These are phyloP conservation scores for Eutolmus rufibarbis DNA, from an alignment of 2,888 invertebrate species.

Conservation along the genomic window DNA sequence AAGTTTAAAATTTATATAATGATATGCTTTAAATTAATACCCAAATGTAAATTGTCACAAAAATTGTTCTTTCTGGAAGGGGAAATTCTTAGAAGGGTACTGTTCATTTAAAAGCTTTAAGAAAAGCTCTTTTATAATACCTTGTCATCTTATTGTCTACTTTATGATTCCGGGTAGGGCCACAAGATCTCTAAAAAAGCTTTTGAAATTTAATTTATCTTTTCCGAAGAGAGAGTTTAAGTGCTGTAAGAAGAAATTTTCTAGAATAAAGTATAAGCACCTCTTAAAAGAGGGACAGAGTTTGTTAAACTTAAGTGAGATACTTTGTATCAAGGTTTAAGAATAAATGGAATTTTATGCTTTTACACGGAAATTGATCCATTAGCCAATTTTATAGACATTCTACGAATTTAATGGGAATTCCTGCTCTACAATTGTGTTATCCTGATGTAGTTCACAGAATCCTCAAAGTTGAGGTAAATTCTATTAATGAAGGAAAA, in stretches of 20 bases:
- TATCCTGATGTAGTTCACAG: background rate
- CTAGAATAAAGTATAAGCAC: background rate
- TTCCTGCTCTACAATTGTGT: background rate
- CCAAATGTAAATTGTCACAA: background rate
- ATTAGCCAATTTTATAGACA: background rate
- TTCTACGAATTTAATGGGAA: background rate
- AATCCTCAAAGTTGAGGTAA: background rate
- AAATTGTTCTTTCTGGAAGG: background rate
- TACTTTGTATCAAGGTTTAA: background rate
- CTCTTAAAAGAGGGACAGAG: background rate
- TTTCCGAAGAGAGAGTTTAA: background rate
- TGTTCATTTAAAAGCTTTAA: background rate
- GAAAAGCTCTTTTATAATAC: background rate
- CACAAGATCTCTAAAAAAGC: background rate
- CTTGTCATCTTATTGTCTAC: background rate
- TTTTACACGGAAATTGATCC: background rate
- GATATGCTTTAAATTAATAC: background rate
- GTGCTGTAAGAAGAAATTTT: background rate
- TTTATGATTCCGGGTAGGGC: background rate
- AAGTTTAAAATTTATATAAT: background rate
- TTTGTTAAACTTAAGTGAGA: background rate
- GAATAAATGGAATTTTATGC: background rate
- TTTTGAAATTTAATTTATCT: background rate
- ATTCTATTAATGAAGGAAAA: background rate
- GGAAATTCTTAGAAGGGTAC: background rate